Percentiles rank a stretch among this genome's conserved stretches.
Conservation (phyloP, 2,797 vertebrate genomes). For the Tokudaia tokunoshimensis region DNA sequence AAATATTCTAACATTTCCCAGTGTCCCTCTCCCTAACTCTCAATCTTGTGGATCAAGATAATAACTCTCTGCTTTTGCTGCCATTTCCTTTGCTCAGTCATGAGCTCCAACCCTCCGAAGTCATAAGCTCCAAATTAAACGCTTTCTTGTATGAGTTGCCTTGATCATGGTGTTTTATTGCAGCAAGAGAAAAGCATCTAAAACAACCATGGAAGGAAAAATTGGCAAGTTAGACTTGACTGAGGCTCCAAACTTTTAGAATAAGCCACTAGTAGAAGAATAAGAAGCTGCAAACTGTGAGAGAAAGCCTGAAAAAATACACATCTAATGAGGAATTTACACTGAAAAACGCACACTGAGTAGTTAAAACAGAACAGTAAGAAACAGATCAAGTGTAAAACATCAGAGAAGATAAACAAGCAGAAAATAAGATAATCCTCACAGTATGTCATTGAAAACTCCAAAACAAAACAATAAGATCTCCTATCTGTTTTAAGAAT, state of each 20-base stretch:
- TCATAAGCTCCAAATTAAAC: background rate
- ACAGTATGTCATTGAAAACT: background rate
- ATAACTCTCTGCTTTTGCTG: background rate
- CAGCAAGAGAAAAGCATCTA: background rate
- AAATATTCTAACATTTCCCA: background rate
- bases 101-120: background rate
- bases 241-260: background rate
- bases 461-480: background rate
- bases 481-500: background rate
- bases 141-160: background rate
- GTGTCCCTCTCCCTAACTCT: background rate
- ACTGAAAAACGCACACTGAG: background rate
- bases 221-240: background rate
- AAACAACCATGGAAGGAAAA: background rate
- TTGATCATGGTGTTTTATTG: background rate
- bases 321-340: background rate
- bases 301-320: background rate
- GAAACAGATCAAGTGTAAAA: conserved; percentile 3
- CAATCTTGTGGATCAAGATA: background rate
- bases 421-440: background rate
- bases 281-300: background rate
- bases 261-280: background rate
- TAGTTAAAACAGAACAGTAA: background rate
- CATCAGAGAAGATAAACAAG: background rate
- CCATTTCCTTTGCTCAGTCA: background rate